Evolutionary conservation across 2,797 vertebrate species (phyloP).

Genomic region (Alectoris magna): DNA sequence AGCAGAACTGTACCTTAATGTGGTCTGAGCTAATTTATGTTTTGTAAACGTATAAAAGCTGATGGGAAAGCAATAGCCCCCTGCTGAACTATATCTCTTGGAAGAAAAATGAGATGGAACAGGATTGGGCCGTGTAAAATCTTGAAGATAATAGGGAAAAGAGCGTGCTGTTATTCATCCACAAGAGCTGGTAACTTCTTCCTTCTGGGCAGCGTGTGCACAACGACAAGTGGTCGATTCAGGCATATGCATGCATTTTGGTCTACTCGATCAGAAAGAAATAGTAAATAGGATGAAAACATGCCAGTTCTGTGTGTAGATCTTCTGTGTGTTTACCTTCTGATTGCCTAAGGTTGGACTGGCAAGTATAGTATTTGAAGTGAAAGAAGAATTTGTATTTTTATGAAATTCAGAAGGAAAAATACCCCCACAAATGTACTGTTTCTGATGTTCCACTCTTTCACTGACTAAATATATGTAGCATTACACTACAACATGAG

Average conservation of each 20-base stretch:
- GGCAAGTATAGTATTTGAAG: neutral
- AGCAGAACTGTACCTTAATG: neutral
- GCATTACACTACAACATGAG: neutral
- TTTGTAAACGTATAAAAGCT: constrained; percentile 30
- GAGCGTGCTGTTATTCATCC: neutral
- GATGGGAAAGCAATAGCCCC: neutral
- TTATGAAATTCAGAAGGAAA: neutral
- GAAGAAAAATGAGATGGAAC: constrained; percentile 38
- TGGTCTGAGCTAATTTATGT: neutral
- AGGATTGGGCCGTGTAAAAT: neutral
- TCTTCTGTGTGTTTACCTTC: neutral
- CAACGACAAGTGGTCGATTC: neutral
- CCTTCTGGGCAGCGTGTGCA: neutral
- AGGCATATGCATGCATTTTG: neutral
- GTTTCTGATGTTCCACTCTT: neutral
- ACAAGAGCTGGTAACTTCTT: neutral
- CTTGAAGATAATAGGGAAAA: neutral
- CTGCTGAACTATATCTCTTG: constrained; percentile 20
- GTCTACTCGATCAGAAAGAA: neutral
- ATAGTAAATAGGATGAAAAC: neutral
- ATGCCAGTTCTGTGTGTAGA: neutral
- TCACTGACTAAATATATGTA: neutral
- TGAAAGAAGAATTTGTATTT: neutral
- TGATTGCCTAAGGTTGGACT: neutral
- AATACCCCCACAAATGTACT: neutral